Base-by-base conservation (phyloP, 2,888 invertebrate genomes). In the Orchestes rusci region DNA sequence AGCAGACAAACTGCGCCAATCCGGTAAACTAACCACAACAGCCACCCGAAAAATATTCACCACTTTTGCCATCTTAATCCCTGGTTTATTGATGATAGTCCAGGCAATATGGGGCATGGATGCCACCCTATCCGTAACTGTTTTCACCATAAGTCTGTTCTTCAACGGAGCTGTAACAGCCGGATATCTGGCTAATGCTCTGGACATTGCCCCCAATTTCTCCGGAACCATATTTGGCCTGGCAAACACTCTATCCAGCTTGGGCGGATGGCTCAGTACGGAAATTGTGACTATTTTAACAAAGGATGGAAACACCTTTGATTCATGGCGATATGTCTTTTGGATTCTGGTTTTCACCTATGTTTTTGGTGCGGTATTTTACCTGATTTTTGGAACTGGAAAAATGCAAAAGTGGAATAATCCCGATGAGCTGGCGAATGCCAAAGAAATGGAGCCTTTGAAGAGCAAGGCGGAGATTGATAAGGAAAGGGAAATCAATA, bases 121-220 rank as follows among this genome's bases (percentile, higher is more conserved):
- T 64, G 76, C 80, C 12, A 65, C 73, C n/a, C 76, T 81, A 65
- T 84, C 88, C 1, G 82, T 90, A 27, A 71, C 77, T 0, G 82
- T 89, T 56, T 87, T 91, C 67, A 88, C 88, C 0, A 64, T 78
- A 28, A 84, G 88, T 0, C 69, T 90, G 16, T 88, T 88, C 53
- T 77, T 88, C 58, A 89, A 89, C 66, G 91, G 91, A 15, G 87
- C 83, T 0, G 87, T 89, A 12, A 87, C 88, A 0, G 87, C 85
- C 7, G 90, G 90, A 1, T 90, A 89, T 65, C 74, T 89, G 18
- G 84, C 88, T 50, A 90, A 90, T 61, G 88, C 86, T 8, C 70
- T 91, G 16, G 90, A 91, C 58, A 88, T 91, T 56, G 89, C 90
- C 2, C 90, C 90, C 1, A 88, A 89, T 65, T 91, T 87, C 63